Conservation (phyloP, 2,888 invertebrate species). For the Ceraclea dissimilis region DNA sequence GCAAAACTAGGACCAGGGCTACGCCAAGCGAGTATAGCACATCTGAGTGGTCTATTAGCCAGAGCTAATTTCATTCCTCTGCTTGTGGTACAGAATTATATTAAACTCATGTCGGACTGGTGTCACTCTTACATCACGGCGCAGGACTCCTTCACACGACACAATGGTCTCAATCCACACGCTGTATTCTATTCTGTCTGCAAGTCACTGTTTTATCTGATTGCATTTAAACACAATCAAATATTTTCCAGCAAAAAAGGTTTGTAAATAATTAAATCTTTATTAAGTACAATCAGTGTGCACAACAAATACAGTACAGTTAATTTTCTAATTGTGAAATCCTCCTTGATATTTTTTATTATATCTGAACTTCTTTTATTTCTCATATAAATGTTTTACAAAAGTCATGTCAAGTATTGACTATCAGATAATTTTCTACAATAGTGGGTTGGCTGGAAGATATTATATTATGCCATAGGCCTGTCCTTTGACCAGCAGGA, state of each 20-base stretch:
- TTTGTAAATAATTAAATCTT: no score
- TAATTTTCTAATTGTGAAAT: no score
- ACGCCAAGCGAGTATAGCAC: conserved; percentile 38
- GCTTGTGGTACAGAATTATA: conserved; percentile 36
- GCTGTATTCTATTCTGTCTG: conserved; percentile 87
- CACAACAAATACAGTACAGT: no score
- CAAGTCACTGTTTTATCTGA: conserved; percentile 86
- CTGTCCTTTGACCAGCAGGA: no score
- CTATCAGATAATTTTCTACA: not conserved
- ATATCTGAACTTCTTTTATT: no score
- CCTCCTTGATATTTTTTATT: no score
- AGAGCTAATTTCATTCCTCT: conserved; percentile 41
- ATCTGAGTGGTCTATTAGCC: conserved; percentile 42
- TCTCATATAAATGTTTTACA: not conserved
- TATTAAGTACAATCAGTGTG: no score
- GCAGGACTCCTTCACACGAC: conserved; percentile 51
- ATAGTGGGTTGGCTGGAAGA: no score
- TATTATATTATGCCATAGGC: no score
- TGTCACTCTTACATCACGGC: conserved; percentile 73
- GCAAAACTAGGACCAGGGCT: conserved; percentile 36
- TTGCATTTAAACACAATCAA: conserved; percentile 83
- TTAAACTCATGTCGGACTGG: conserved; percentile 73
- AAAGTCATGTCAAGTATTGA: not conserved
- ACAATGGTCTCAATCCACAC: conserved; percentile 50
- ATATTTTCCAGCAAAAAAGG: conserved; percentile 70